These are phyloP conservation scores for Zophobas atratus DNA, from an alignment of 1,140 invertebrate species.

Conservation along the genomic window DNA sequence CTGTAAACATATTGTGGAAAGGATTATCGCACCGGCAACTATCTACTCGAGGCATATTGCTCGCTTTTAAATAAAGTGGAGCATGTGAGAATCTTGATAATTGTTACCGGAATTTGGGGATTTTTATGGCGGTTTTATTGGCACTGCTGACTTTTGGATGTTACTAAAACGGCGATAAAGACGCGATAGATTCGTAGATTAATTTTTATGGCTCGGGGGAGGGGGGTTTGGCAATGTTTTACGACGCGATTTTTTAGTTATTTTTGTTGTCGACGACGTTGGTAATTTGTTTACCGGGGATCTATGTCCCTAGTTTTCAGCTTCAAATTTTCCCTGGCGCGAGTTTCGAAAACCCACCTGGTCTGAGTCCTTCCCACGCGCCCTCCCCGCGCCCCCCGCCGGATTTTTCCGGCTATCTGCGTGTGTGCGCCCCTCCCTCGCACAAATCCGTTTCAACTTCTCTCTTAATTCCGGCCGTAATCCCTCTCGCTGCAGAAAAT, in stretches of 20 bases:
- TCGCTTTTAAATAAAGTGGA: slow-evolving; percentile 36
- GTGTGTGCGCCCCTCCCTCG: background rate
- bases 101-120: background rate
- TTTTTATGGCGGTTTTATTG: background rate
- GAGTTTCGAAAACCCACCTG: too few relatives aligned
- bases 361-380: too few relatives aligned
- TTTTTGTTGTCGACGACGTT: too few relatives aligned
- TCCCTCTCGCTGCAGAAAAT: slow-evolving; percentile 39
- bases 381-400: background rate
- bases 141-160: too few relatives aligned
- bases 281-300: too few relatives aligned
- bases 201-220: too few relatives aligned
- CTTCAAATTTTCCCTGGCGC: too few relatives aligned
- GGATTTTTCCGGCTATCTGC: slow-evolving; percentile 10
- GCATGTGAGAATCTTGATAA: slow-evolving; percentile 40
- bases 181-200: too few relatives aligned
- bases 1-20: slow-evolving; percentile 55
- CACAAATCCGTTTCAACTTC: slow-evolving; percentile 30
- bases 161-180: too few relatives aligned
- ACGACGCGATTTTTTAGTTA: too few relatives aligned
- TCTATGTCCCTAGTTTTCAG: too few relatives aligned
- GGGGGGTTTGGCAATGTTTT: too few relatives aligned
- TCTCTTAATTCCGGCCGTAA: slow-evolving; percentile 35
- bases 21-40: slow-evolving; percentile 54
- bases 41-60: slow-evolving; percentile 31